These are phyloP conservation scores for Indri indri DNA, from an alignment of 2,113 vertebrate species.

Conservation along the genomic window DNA sequence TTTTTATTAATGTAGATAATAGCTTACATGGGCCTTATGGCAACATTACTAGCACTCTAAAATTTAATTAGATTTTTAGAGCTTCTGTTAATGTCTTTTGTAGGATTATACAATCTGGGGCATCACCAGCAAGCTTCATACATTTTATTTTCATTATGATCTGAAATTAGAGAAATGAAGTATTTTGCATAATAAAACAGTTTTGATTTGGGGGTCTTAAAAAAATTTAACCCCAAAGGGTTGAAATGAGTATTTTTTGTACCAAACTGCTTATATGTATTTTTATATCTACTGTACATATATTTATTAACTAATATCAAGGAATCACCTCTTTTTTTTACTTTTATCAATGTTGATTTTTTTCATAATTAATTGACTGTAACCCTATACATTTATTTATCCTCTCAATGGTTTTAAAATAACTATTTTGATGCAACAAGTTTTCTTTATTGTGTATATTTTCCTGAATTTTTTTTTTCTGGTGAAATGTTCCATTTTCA, in stretches of 20 bases:
- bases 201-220: slow-evolving; percentile 41
- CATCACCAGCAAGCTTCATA: slow-evolving; percentile 73
- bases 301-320: background rate
- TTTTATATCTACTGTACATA: background rate
- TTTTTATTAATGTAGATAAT: slow-evolving; percentile 87
- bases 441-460: background rate
- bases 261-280: background rate
- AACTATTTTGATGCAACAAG: background rate
- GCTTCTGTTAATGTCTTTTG: slow-evolving; percentile 86
- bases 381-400: background rate
- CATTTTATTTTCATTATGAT: slow-evolving; percentile 74
- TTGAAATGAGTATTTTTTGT: background rate
- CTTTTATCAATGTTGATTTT: background rate
- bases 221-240: background rate
- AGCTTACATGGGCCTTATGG: slow-evolving; percentile 86
- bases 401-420: background rate
- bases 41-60: slow-evolving; percentile 82
- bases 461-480: background rate
- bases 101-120: slow-evolving; percentile 82
- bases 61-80: slow-evolving; percentile 90
- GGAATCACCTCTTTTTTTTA: background rate
- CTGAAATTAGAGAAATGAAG: slow-evolving; percentile 58
- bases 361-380: background rate
- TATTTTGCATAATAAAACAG: slow-evolving; percentile 18
- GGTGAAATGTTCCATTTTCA: background rate